phyloP scores from a whole-genome alignment of 2,797 vertebrate species.

The Poeciliopsis infans region DNA sequence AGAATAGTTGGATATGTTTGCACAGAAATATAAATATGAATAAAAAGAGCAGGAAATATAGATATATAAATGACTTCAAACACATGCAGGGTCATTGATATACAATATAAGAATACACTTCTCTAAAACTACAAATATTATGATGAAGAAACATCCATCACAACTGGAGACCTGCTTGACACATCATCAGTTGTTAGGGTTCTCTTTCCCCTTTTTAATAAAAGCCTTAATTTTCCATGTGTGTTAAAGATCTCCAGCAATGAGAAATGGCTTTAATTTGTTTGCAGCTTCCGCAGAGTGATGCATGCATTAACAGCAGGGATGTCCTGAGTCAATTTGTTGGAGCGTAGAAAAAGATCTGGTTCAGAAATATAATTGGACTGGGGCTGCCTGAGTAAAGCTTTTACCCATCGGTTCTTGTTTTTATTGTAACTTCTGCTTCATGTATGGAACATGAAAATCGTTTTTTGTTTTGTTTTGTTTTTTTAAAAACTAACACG shows the following conservation, averaged over 20 bases:
- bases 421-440: background rate
- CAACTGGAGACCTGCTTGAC: conserved; percentile 44
- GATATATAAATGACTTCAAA: conserved; percentile 46
- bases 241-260: conserved; percentile 49
- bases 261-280: conserved; percentile 44
- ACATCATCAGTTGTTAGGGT: conserved; percentile 11
- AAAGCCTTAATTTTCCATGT: conserved; percentile 6
- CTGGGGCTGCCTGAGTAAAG: background rate
- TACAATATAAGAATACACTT: conserved; percentile 5
- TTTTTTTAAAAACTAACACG: background rate
- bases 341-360: conserved; percentile 4
- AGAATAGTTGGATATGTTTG: conserved; percentile 23
- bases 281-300: conserved; percentile 20
- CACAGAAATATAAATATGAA: conserved; percentile 20
- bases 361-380: conserved; percentile 6
- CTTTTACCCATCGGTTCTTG: background rate
- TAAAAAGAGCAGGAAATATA: conserved; percentile 4
- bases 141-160: conserved; percentile 45
- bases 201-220: conserved; percentile 2
- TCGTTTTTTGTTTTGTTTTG: too few species aligned
- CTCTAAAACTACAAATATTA: conserved; percentile 24
- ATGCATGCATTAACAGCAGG: conserved; percentile 46
- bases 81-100: conserved; percentile 18
- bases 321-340: conserved; percentile 49
- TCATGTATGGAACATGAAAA: conserved; percentile 1